Evolutionary conservation across 1,140 invertebrate species (phyloP), one percentile per base, ranked within the genome.

Genomic region (Aphaenogaster floridana): DNA sequence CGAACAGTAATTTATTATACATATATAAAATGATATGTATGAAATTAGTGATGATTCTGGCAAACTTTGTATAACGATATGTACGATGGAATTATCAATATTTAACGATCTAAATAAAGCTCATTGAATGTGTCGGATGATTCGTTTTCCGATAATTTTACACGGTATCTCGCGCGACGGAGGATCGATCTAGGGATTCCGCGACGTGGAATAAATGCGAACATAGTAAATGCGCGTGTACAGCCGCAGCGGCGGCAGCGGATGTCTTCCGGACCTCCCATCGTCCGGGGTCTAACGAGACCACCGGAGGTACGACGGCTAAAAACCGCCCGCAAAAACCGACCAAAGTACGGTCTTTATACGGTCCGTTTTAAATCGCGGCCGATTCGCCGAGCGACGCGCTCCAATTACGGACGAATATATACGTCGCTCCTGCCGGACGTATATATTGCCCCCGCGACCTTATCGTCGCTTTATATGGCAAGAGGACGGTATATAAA

Each of bases 391-490:
- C 59, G 86, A 68, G 61, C 79, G 52, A 86, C 74, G 83, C 79
- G 83, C 78, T 89, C 89, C 90, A 91, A 91, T 91, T 91, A 91
- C 90, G 90, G 89, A 57, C 63, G 87, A 91, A 91, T 91, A 89
- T 90, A 90, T 90, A 83, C 72, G 89, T 78, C 77, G 74, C 6
- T 78, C 1, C 34, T 54, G 52, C 50, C 42, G 64, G 45, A 57
- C 68, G 64, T 71, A 64, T 85, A 85, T 85, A 85, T 36, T 89
- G 64, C 63, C 86, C 42, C 64, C 45, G 76, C 86, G 72, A 86
- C 45, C 77, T 87, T 86, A 88, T 90, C 86, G 72, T 76, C 13
- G 63, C 90, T 90, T 90, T 91, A 88, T 88, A 90, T 36, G 83
- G 78, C 45, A 21, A 71, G 42, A 81, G 79, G 36, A 28, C 28